Conservation (phyloP, 2,888 invertebrate species). For the Dyspetes luteomarginatus region DNA sequence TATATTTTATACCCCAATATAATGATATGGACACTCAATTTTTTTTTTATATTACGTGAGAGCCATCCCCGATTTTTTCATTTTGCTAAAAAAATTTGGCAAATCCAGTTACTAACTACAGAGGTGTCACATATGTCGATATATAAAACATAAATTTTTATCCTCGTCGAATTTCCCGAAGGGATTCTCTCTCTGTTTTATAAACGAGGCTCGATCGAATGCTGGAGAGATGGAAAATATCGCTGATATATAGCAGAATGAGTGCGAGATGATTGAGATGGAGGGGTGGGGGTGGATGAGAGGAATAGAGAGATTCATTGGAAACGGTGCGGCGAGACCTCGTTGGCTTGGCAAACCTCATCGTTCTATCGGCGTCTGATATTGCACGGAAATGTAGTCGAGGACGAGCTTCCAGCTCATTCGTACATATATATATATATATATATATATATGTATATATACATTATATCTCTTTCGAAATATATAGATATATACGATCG, state of each 20-base stretch:
- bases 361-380: conserved; percentile 62
- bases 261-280: background rate
- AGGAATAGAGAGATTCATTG: conserved; percentile 53
- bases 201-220: conserved; percentile 48
- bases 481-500: background rate
- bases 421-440: conserved; percentile 25
- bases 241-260: conserved; percentile 15
- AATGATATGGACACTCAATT: conserved; percentile 28
- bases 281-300: background rate
- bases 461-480: conserved; percentile 32
- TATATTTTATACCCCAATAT: background rate
- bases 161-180: conserved; percentile 26
- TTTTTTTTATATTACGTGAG: background rate
- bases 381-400: conserved; percentile 64
- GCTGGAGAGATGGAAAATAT: conserved; percentile 12
- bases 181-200: conserved; percentile 47
- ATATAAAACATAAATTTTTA: conserved; percentile 3
- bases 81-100: conserved; percentile 56
- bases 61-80: conserved; percentile 28
- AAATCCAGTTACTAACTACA: conserved; percentile 34
- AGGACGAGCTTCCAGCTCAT: conserved; percentile 49
- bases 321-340: conserved; percentile 60
- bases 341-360: conserved; percentile 64
- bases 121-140: background rate
- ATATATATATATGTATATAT: background rate